Base-by-base conservation (phyloP, 1,140 invertebrate species). In the Chironomus striatipennis region DNA sequence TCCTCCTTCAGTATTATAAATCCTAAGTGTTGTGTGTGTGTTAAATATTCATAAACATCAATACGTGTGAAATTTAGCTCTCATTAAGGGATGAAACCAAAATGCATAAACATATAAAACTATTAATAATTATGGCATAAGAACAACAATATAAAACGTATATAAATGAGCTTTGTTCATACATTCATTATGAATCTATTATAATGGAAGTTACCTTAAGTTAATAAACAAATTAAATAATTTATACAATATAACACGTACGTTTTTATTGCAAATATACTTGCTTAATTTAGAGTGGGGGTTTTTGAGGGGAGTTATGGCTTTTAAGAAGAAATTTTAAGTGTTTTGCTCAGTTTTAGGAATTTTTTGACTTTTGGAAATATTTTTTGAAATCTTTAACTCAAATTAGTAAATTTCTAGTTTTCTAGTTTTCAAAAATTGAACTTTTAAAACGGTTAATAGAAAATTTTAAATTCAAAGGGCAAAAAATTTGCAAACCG, bases 191-290 rank as follows among this genome's bases (percentile, higher is more conserved):
- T n/a, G 47, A 57, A 57, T 57, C 47, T 57, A 57, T 57, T 57
- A 57, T 57, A 57, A 57, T 57, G 15, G 47, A 57, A n/a, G 12
- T 12, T 57, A 57, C 47, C 47, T 57, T 57, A 57, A 57, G 65
- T 70, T 70, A 20, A 21, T 70, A 70, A 70, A 70, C 65, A 20
- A 70, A 70, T 70, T 20, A 70, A 70, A 70, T 70, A 70, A 70
- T 70, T 70, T 70, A 70, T 70, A 70, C 65, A 10, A 70, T 18
- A 70, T 70, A 18, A 70, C 65, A 70, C 65, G 65, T 70, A 70
- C 65, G 18, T 18, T 57, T 57, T 57, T 57, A 57, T 57, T 57
- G 47, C 47, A 57, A 57, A 57, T 57, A 57, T 57, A 57, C 47
- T n/a, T 57, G n/a, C 47, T 57, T 57, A 57, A 57, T n/a, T 10